These are phyloP conservation scores for Panzeria rudis DNA, from an alignment of 2,888 invertebrate genomes.

Conservation along the genomic window DNA sequence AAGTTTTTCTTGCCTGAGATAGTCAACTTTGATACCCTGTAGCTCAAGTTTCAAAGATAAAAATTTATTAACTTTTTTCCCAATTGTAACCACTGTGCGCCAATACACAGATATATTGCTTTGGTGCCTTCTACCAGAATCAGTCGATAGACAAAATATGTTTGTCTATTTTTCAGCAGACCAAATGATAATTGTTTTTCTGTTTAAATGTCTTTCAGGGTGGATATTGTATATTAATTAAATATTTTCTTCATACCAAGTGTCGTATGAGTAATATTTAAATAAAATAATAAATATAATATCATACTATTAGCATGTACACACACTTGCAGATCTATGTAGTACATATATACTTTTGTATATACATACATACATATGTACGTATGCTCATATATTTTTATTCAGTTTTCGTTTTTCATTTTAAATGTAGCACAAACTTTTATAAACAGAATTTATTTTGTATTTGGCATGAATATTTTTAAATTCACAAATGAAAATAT, in stretches of 20 bases:
- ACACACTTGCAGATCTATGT: background rate
- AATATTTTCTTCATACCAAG: conserved; percentile 2
- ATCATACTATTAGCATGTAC: background rate
- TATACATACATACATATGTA: background rate
- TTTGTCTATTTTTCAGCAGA: too few species aligned
- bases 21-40: too few species aligned
- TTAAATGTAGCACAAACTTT: conserved; percentile 68
- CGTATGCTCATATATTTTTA: background rate
- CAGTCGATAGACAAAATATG: too few species aligned
- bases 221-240: conserved; percentile 8
- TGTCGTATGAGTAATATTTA: conserved; percentile 56
- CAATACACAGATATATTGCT: too few species aligned
- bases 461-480: conserved; percentile 56
- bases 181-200: background rate
- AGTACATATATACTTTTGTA: too few species aligned
- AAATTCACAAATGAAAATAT: conserved; percentile 40
- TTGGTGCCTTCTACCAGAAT: too few species aligned
- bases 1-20: too few species aligned
- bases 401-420: conserved; percentile 48
- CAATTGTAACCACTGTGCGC: too few species aligned
- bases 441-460: conserved; percentile 62
- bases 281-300: conserved; percentile 27
- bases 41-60: too few species aligned
- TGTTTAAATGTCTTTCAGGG: background rate
- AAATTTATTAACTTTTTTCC: too few species aligned